Evolutionary conservation across 2,888 invertebrate species (phyloP), one percentile per base, ranked within the genome.

Genomic region (Tetragonisca angustula): DNA sequence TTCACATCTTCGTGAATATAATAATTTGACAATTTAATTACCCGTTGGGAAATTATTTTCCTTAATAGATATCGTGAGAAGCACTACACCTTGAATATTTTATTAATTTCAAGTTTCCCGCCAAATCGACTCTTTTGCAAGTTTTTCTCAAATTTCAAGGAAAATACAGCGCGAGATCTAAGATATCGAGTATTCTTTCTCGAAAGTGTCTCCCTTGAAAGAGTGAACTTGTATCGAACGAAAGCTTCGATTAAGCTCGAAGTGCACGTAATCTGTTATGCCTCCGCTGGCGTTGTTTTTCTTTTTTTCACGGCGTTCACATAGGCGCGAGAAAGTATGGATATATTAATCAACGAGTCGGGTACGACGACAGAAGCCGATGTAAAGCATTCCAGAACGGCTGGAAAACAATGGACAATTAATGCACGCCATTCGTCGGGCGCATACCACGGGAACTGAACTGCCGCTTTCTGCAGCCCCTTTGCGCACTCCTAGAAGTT

Each of bases 361-460:
- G n/a, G 72, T 21, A 27, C 43, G 68, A 62, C 62, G 83, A 72
- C 64, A 64, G 75, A 79, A 69, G 61, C 67, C 64, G 73, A 73
- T 68, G 79, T 75, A 64, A 88, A 77, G 83, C 65, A 88, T 86
- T 88, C 88, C 83, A 81, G 85, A 84, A 86, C 86, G 83, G 80
- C 78, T 50, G 76, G 91, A 91, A 92, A 91, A 93, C 93, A 92
- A 93, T 93, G 90, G 92, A 92, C 92, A 92, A 93, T 93, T 93
- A 92, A 93, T 92, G 90, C 91, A 84, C 87, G 90, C 89, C 89
- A 90, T 93, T 92, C 88, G 86, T 83, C 74, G 76, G 77, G 77
- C 71, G 82, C 87, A 92, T 92, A 91, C 91, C 91, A 72, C 71
- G 70, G 76, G 79, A 79, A 84, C 81, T 77, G 81, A 89, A 88